Conservation (phyloP, 2,888 invertebrate species). For the Tetropium fuscum region DNA sequence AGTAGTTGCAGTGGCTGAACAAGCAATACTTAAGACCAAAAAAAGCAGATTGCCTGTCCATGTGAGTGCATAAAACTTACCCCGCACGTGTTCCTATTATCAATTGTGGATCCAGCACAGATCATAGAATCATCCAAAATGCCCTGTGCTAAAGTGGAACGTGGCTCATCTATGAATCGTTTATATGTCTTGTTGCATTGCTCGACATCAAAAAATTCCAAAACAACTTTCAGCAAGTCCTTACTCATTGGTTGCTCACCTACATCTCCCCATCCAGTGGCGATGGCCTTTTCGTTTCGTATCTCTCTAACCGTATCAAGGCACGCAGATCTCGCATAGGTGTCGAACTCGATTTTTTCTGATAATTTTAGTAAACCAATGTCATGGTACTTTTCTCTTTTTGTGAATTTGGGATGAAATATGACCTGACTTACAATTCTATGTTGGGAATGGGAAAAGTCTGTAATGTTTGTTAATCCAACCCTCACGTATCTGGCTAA, state of each 20-base stretch:
- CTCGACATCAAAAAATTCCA: slow-evolving; percentile 25
- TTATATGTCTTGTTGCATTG: slow-evolving; percentile 33
- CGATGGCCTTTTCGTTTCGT: slow-evolving; percentile 56
- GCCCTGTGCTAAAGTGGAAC: slow-evolving; percentile 26
- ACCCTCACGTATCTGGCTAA: slow-evolving; percentile 38
- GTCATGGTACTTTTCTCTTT: slow-evolving; percentile 67
- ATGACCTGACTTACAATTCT: slow-evolving; percentile 50
- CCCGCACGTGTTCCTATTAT: slow-evolving; percentile 51
- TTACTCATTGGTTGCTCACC: slow-evolving; percentile 56
- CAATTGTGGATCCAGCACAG: slow-evolving; percentile 54
- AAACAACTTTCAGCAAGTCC: slow-evolving; percentile 63
- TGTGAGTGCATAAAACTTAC: too few relatives aligned
- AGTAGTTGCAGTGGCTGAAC: slow-evolving; percentile 71
- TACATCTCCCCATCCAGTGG: slow-evolving; percentile 67
- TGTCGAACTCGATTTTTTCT: slow-evolving; percentile 57
- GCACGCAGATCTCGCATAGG: slow-evolving; percentile 67
- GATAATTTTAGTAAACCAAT: slow-evolving; percentile 66
- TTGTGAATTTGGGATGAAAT: slow-evolving; percentile 63
- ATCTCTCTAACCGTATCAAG: slow-evolving; percentile 49
- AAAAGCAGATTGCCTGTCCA: slow-evolving; percentile 42
- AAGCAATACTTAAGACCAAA: slow-evolving; percentile 67
- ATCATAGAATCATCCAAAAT: slow-evolving; percentile 45
- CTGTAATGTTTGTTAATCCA: slow-evolving; percentile 37
- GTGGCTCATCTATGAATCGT: slow-evolving; percentile 35
- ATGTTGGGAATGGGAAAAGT: neutral